Conservation (phyloP, 1,140 invertebrate genomes). For the Pachypeltis micranthus region DNA sequence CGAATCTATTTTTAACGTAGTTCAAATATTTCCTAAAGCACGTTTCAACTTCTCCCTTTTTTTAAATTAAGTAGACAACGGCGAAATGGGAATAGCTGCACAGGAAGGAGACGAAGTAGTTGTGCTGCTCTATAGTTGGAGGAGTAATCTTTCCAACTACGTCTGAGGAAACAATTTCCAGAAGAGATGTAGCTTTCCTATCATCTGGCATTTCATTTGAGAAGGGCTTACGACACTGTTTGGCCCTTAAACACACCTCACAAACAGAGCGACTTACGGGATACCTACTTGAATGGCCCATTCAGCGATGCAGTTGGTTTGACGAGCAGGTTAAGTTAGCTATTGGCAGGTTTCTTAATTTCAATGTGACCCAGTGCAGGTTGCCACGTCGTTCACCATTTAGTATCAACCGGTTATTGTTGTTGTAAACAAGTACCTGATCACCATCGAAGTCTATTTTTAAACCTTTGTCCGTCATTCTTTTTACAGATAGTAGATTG, state of each 20-base stretch:
- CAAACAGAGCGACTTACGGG: background rate
- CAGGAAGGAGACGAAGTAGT: background rate
- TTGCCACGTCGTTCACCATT: background rate
- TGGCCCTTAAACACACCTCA: background rate
- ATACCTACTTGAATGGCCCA: too few species aligned
- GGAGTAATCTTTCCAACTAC: background rate
- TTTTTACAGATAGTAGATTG: background rate
- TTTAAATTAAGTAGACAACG: background rate
- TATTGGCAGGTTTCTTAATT: background rate
- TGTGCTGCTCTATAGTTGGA: background rate
- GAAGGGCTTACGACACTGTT: background rate
- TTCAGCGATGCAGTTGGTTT: background rate
- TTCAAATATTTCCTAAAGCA: background rate
- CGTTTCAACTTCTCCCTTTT: background rate
- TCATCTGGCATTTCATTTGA: background rate
- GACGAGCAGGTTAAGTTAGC: background rate
- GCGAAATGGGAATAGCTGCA: background rate
- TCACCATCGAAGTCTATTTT: background rate
- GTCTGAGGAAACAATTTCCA: background rate
- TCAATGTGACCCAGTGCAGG: background rate
- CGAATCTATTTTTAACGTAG: background rate
- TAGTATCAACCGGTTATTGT: background rate
- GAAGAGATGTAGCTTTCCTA: background rate
- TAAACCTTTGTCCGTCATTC: background rate
- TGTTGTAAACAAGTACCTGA: background rate